These are phyloP conservation scores for Palythoa grandis DNA, from an alignment of 92 coral and sea anemone species.

Conservation along the genomic window DNA sequence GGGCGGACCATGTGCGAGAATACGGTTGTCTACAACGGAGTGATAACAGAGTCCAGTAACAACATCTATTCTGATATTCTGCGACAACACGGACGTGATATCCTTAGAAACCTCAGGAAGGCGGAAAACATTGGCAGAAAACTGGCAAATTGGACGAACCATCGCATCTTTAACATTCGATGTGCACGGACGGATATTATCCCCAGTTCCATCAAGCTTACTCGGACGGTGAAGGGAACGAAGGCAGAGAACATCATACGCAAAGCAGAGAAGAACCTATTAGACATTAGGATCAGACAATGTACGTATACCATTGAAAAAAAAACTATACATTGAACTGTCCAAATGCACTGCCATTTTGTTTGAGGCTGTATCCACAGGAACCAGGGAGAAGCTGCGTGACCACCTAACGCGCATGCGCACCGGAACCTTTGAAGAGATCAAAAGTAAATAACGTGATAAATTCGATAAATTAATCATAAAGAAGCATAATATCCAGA, in stretches of 20 bases:
- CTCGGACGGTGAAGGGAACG: neutral
- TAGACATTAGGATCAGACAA: conserved; percentile 7
- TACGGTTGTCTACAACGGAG: too few species aligned
- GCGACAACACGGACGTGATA: neutral
- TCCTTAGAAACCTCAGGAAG: conserved; percentile 1
- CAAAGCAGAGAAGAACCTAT: conserved; percentile 12
- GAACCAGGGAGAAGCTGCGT: neutral
- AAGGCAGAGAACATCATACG: conserved; percentile 17
- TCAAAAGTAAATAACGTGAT: neutral
- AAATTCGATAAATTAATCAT: neutral
- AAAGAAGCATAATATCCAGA: neutral
- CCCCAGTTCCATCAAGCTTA: neutral
- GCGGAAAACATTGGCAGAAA: conserved; percentile 1
- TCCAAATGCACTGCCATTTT: neutral
- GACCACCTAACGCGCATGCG: conserved; percentile 2
- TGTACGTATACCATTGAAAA: neutral
- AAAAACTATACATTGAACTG: conserved; percentile 1
- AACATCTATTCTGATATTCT: too few species aligned
- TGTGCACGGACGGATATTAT: neutral
- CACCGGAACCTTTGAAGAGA: neutral
- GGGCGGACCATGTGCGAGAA: too few species aligned
- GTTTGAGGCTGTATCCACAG: neutral
- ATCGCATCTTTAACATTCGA: neutral
- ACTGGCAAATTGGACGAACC: conserved; percentile 13
- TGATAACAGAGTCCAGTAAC: too few species aligned